Evolutionary conservation across 2,113 vertebrate genomes (phyloP), one percentile per base, ranked within the genome.

Genomic region (Carettochelys insculpta): DNA sequence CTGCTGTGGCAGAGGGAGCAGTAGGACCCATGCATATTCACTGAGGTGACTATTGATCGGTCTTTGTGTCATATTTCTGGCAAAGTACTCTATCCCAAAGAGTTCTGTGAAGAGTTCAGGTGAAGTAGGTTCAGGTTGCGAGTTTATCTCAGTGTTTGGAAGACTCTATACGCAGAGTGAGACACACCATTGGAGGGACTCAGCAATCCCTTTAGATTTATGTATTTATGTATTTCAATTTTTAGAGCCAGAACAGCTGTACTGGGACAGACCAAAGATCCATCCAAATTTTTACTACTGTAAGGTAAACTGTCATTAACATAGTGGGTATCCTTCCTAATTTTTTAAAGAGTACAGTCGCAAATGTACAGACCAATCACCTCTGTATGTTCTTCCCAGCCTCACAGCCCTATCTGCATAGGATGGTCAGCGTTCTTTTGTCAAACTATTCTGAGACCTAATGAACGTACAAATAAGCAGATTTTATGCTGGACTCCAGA

Each of bases 41-140:
- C 5, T 47, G 48, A 2, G 2, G 0, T 38, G 48, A 54, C 47
- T 53, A 5, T 14, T 0, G 0, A 50, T 0, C 0, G 1, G 77
- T 34, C 43, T 77, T 45, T 9, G 0, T 0, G 2, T 48, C n/a
- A 31, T 0, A 6, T 43, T 29, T 45, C 25, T 45, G 41, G 43
- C 71, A 45, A 45, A 45, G 13, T 24, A 75, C 45, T 75, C 41
- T 16, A n/a, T 19, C 25, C 43, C 43, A 41, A 25, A 27, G 41
- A 25, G 34, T 34, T n/a, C 5, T 65, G 8, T 65, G 61, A 4
- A 17, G n/a, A 19, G 5, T n/a, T 65, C 61, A n/a, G 14, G n/a
- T 65, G n/a, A 65, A 38, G 31, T 65, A 65, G 14, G n/a, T 65
- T 65, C 17, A 65, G 34, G 31, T 65, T 38, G 16, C 17, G n/a